Evolutionary conservation across 2,797 vertebrate species (phyloP), one percentile per base, ranked within the genome.

Genomic region (Coendou prehensilis): DNA sequence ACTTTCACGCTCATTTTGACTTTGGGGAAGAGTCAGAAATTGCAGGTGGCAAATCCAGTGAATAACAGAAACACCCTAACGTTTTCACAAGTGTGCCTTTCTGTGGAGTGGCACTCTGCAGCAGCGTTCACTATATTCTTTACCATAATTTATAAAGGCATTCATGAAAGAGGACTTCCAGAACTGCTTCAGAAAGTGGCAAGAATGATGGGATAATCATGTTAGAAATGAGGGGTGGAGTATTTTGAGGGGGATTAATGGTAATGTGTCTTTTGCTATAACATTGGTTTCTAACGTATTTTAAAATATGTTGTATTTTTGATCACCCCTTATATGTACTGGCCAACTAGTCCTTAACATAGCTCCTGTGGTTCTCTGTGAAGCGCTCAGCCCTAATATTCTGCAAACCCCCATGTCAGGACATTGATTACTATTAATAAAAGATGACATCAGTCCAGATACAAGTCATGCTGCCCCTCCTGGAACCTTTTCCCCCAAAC

Each of bases 351-450:
- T 14, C 22, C 13, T 81, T n/a, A 67, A 61, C 87, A 61, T 47
- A 82, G 23, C 45, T 81, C 37, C 80, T 9, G 0, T 9, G 67
- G 33, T 91, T 85, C 47, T 33, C 52, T 45, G 20, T 1, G 83
- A 97, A 89, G 67, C 84, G 54, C n/a, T 87, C 93, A 52, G 0
- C 11, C 89, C 91, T 91, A 71, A 30, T 59, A 87, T 56, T 93
- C 28, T 3, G 20, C 87, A 93, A 95, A 80, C 14, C 47, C 90
- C 61, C 23, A 91, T 76, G 41, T 71, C n/a, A 50, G 50, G 57
- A 56, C 83, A 78, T 95, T 96, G 84, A 78, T 95, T 84, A 67
- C 41, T 82, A 83, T 95, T 97, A 90, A 87, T 95, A 56, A 97
- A 56, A 47, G 90, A 90, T 41, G 52, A 71, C 96, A 94, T 67